Evolutionary conservation across 1,140 invertebrate genomes (phyloP).

Genomic region (Cotesia chilonis): DNA sequence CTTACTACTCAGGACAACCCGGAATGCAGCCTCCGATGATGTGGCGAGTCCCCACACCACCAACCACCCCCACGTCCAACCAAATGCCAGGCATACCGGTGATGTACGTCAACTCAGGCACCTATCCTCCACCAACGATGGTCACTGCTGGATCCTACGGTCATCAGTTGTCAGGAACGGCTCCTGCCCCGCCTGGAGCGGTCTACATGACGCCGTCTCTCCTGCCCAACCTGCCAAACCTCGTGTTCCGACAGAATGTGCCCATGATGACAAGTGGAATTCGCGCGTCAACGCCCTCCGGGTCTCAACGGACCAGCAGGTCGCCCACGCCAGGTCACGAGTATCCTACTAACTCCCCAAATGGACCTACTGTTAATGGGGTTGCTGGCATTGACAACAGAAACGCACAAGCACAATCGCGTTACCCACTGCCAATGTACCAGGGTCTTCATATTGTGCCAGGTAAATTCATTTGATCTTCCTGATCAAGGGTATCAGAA

Average conservation of each 20-base stretch:
- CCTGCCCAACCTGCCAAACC: conserved; percentile 62
- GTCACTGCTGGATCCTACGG: conserved; percentile 55
- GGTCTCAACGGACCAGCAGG: conserved; percentile 59
- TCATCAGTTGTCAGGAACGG: conserved; percentile 55
- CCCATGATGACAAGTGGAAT: conserved; percentile 55
- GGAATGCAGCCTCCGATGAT: conserved; percentile 60
- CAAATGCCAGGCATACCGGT: conserved; percentile 61
- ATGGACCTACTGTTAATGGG: conserved; percentile 22
- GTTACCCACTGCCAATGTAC: conserved; percentile 65
- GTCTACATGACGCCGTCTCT: conserved; percentile 58
- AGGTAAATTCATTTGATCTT: conserved; percentile 45
- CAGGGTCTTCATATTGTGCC: conserved; percentile 63
- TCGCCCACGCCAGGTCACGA: conserved; percentile 61
- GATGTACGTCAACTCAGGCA: conserved; percentile 63
- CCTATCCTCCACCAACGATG: conserved; percentile 56
- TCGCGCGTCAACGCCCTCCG: conserved; percentile 59
- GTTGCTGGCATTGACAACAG: conserved; percentile 52
- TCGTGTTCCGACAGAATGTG: conserved; percentile 63
- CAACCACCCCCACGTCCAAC: conserved; percentile 61
- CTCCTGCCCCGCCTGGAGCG: conserved; percentile 52
- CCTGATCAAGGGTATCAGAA: no score
- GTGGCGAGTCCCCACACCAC: conserved; percentile 62
- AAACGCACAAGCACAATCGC: conserved; percentile 59
- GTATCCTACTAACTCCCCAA: conserved; percentile 47
- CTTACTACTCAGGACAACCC: conserved; percentile 57